Percentiles rank a stretch among this genome's conserved stretches.
These are phyloP conservation scores for Ceratitis capitata DNA, from an alignment of 1,140 invertebrate species.

Conservation along the genomic window DNA sequence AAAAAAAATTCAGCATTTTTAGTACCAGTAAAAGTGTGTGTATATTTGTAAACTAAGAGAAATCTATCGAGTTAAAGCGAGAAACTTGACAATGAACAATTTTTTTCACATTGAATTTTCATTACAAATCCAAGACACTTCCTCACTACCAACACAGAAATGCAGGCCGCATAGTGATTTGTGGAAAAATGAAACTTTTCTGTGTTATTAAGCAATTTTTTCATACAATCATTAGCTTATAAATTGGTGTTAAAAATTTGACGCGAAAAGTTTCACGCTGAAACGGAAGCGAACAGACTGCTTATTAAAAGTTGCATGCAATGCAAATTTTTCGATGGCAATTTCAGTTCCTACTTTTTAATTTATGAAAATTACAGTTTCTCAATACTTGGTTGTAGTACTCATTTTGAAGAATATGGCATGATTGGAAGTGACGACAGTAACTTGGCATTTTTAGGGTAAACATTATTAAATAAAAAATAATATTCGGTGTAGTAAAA, in stretches of 20 bases:
- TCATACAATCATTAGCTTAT: too few relatives aligned
- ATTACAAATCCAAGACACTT: not conserved
- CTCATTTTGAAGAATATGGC: too few relatives aligned
- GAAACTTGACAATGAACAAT: not conserved
- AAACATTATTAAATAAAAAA: too few relatives aligned
- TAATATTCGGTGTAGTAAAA: too few relatives aligned
- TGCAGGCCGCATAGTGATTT: not conserved
- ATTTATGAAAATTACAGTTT: not conserved
- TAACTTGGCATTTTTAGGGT: too few relatives aligned
- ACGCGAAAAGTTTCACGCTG: not conserved
- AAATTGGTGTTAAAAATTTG: not conserved
- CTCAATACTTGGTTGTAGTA: not conserved
- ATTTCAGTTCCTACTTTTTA: too few relatives aligned
- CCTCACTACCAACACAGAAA: not conserved
- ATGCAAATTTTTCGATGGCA: not conserved
- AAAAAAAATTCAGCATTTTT: not conserved
- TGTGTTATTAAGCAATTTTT: not conserved
- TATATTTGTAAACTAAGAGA: not conserved
- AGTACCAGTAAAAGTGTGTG: not conserved
- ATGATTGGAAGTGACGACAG: too few relatives aligned
- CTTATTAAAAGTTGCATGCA: not conserved
- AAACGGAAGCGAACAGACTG: not conserved
- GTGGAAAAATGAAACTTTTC: not conserved
- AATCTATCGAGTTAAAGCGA: too few relatives aligned
- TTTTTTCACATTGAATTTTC: not conserved